Conservation (phyloP, 1,140 invertebrate genomes). For the Papilio xuthus region DNA sequence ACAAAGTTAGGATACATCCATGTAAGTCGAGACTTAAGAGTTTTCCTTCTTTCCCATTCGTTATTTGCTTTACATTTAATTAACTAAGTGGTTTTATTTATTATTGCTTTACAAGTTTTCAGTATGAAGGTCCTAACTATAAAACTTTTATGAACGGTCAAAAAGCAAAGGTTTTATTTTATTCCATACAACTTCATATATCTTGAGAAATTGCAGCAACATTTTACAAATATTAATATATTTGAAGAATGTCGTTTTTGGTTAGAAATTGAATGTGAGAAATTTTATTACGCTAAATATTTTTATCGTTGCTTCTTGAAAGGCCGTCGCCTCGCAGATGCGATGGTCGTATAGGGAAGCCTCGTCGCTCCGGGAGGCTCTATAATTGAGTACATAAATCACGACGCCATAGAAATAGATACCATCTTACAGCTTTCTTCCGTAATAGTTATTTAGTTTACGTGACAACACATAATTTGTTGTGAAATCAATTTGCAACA, state of each 20-base stretch:
- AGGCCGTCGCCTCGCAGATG: constrained; percentile 12
- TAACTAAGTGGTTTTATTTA: too few relatives aligned
- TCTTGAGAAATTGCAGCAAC: too few relatives aligned
- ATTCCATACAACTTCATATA: too few relatives aligned
- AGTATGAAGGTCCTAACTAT: too few relatives aligned
- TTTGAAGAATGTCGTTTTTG: background rate
- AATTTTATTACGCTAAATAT: constrained; percentile 32
- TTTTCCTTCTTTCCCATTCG: too few relatives aligned
- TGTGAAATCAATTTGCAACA: background rate
- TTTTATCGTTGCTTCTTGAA: constrained; percentile 28
- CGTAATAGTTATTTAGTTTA: constrained; percentile 45
- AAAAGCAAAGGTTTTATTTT: too few relatives aligned
- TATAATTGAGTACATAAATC: constrained; percentile 75
- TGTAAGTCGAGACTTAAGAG: background rate
- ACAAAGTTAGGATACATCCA: background rate
- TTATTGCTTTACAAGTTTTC: too few relatives aligned
- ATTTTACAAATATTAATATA: background rate
- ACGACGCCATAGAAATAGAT: constrained; percentile 64
- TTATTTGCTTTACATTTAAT: too few relatives aligned
- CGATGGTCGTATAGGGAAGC: constrained; percentile 38
- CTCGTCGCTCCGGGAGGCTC: constrained; percentile 51
- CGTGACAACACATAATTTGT: constrained; percentile 34
- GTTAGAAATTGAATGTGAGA: background rate
- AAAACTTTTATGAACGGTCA: too few relatives aligned
- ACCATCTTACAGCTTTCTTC: constrained; percentile 50